A percentile compares a stretch with the other conserved stretches of the same genome.
Conservation (phyloP, 2,888 invertebrate species). For the Blomia tropicalis region DNA sequence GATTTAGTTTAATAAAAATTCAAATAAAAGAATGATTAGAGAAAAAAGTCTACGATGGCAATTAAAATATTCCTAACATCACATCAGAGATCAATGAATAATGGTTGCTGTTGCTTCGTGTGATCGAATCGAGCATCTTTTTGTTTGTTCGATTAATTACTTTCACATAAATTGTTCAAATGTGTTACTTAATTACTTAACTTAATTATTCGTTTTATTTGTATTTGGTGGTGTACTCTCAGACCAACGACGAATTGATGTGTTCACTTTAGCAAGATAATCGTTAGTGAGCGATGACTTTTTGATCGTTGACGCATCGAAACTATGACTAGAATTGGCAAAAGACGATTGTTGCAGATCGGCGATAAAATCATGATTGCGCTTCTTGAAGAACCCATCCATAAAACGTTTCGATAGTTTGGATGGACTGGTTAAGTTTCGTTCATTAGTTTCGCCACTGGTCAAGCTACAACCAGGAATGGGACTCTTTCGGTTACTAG, state of each 20-base stretch:
- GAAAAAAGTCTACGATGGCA: not conserved
- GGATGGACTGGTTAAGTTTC: constrained; percentile 18
- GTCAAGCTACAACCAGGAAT: constrained; percentile 5
- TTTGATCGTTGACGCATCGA: constrained; percentile 27
- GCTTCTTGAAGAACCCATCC: constrained; percentile 21
- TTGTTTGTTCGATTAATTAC: constrained; percentile 5
- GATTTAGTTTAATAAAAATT: too few species aligned
- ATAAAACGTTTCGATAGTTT: constrained; percentile 22
- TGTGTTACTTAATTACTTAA: not conserved
- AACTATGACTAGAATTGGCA: constrained; percentile 28
- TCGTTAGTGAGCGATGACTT: constrained; percentile 23
- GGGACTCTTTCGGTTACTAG: not conserved
- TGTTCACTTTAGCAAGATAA: constrained; percentile 25
- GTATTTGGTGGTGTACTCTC: constrained; percentile 19
- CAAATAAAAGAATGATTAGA: too few species aligned
- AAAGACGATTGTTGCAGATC: not conserved
- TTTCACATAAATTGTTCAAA: not conserved
- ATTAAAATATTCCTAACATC: constrained; percentile 4
- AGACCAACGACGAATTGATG: constrained; percentile 28
- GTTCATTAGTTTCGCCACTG: not conserved
- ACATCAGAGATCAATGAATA: not conserved
- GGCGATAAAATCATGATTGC: not conserved
- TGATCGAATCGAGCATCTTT: not conserved
- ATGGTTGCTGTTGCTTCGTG: not conserved
- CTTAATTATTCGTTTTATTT: not conserved